phyloP scores from a whole-genome alignment of 2,797 vertebrate species.

The Sebastes reedi region DNA sequence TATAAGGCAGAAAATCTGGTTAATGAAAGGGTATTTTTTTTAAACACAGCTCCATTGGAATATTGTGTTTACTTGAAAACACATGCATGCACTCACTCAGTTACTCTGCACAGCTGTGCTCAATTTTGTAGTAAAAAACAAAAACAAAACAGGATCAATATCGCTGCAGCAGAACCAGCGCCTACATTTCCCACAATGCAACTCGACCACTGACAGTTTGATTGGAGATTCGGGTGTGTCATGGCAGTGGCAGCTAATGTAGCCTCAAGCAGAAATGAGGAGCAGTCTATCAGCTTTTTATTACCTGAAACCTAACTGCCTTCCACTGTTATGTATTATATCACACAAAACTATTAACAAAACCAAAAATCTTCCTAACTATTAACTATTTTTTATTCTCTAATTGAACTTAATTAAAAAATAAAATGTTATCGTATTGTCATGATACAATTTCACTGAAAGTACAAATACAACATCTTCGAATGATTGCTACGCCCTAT shows the following conservation, averaged over 20 bases:
- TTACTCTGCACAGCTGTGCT: neutral
- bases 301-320: neutral
- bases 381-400: too few species aligned
- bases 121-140: neutral
- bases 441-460: too few species aligned
- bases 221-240: neutral
- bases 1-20: neutral
- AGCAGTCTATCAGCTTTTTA: neutral
- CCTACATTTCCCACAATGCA: neutral
- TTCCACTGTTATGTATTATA: too few species aligned
- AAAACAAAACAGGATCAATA: neutral
- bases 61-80: neutral
- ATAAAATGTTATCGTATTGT: too few species aligned
- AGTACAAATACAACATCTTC: neutral
- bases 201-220: neutral
- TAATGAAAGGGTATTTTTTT: neutral
- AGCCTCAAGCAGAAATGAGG: neutral
- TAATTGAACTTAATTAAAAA: too few species aligned
- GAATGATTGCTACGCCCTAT: neutral
- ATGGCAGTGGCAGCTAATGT: neutral
- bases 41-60: neutral
- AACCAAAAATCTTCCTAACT: too few species aligned
- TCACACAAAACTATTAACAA: too few species aligned
- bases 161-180: neutral
- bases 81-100: neutral